phyloP scores from a whole-genome alignment of 1,140 invertebrate genomes.

The Drosophila parabipectinata region DNA sequence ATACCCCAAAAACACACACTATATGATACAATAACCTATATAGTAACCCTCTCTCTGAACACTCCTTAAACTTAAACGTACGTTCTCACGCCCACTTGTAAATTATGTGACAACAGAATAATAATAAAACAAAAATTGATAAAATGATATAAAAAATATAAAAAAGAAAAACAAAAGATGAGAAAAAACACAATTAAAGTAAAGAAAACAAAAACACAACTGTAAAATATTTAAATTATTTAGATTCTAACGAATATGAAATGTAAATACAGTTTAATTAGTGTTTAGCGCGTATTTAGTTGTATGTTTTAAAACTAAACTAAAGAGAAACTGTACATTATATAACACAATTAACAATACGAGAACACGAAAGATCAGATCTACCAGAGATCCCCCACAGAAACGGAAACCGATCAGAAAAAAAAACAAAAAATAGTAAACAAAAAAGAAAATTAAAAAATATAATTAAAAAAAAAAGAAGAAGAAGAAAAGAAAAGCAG shows the following conservation, averaged over 20 bases:
- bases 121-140: slow-evolving; percentile 17
- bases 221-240: slow-evolving; percentile 81
- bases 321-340: slow-evolving; percentile 77
- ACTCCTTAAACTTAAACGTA: slow-evolving; percentile 74
- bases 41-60: slow-evolving; percentile 52
- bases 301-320: slow-evolving; percentile 81
- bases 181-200: slow-evolving; percentile 7
- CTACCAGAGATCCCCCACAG: slow-evolving; percentile 22
- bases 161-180: slow-evolving; percentile 40
- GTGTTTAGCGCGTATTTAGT: slow-evolving; percentile 82
- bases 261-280: slow-evolving; percentile 83
- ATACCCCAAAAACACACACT: slow-evolving; percentile 44
- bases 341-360: slow-evolving; percentile 73
- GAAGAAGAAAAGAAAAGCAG: slow-evolving; percentile 43
- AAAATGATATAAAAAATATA: slow-evolving; percentile 64
- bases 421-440: slow-evolving; percentile 18
- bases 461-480: slow-evolving; percentile 13
- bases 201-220: slow-evolving; percentile 25
- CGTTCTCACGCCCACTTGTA: slow-evolving; percentile 62
- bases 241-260: slow-evolving; percentile 67
- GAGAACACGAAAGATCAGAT: slow-evolving; percentile 26
- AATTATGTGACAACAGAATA: slow-evolving; percentile 72
- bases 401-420: slow-evolving; percentile 17
- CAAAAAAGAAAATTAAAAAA: slow-evolving; percentile 1
- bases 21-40: slow-evolving; percentile 49